phyloP scores from a whole-genome alignment of 2,797 vertebrate species.

The Sebastes nivosus region DNA sequence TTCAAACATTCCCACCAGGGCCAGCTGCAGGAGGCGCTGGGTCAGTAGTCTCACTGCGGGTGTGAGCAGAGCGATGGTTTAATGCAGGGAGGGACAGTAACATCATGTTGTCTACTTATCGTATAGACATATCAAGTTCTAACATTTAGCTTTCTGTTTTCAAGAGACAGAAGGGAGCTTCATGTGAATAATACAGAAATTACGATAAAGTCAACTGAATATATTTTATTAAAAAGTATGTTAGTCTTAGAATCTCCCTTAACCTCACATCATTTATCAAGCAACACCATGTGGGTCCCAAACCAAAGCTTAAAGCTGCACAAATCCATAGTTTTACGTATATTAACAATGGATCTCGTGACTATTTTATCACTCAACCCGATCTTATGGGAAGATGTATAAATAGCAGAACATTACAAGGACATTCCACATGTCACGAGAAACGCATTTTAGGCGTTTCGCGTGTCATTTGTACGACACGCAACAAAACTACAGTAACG shows the following conservation, averaged over 20 bases:
- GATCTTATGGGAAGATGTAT: neutral
- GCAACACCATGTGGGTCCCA: neutral
- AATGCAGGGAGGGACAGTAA: neutral
- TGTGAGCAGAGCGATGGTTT: neutral
- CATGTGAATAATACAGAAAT: neutral
- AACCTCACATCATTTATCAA: neutral
- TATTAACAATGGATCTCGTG: slow-evolving; percentile 1
- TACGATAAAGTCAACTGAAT: neutral
- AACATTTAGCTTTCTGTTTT: neutral
- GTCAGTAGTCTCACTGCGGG: slow-evolving; percentile 80
- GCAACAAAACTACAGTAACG: neutral
- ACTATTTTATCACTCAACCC: neutral
- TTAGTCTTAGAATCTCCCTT: neutral
- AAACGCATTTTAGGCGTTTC: neutral
- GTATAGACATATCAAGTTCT: neutral
- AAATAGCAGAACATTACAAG: neutral
- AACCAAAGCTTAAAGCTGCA: neutral
- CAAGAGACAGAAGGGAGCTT: neutral
- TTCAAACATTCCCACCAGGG: slow-evolving; percentile 96
- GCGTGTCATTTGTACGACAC: neutral
- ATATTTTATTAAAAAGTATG: neutral
- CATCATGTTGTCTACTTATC: neutral
- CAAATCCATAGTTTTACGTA: neutral
- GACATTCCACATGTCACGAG: neutral
- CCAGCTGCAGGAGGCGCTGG: slow-evolving; percentile 91